These are phyloP conservation scores for Lottia gigantea DNA, from an alignment of 2,888 invertebrate genomes.

Conservation along the genomic window DNA sequence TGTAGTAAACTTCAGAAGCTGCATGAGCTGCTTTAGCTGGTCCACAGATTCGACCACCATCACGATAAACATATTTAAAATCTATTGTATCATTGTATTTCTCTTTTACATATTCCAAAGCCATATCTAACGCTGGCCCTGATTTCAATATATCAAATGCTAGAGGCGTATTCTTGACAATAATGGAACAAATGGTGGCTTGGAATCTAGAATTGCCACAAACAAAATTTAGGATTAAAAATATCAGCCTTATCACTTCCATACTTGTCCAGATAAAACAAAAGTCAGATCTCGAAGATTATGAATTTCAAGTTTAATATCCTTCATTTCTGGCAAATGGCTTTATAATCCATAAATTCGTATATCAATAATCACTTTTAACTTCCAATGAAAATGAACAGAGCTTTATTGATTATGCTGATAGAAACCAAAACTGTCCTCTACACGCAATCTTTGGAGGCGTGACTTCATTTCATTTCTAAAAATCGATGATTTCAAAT, in stretches of 20 bases:
- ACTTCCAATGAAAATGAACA: too few species aligned
- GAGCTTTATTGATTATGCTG: too few species aligned
- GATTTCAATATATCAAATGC: conserved; percentile 19
- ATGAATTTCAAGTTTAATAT: too few species aligned
- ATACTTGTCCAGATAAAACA: too few species aligned
- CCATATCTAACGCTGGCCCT: conserved; percentile 25
- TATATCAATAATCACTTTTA: too few species aligned
- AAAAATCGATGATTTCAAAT: too few species aligned
- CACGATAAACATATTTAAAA: conserved; percentile 11
- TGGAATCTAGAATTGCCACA: not conserved
- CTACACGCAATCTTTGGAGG: too few species aligned
- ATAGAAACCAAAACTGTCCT: too few species aligned
- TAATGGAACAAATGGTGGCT: conserved; percentile 21
- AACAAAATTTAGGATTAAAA: not conserved
- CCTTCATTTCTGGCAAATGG: too few species aligned
- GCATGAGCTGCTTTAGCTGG: conserved; percentile 23
- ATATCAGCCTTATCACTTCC: not conserved
- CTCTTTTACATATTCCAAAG: conserved; percentile 16
- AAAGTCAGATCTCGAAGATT: too few species aligned
- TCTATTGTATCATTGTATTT: conserved; percentile 21
- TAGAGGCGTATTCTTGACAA: conserved; percentile 11
- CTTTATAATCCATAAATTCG: too few species aligned
- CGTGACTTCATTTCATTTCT: too few species aligned
- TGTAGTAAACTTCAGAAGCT: conserved; percentile 31
- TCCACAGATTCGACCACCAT: conserved; percentile 18